phyloP scores from a whole-genome alignment of 2,113 vertebrate genomes.

The Chionomys nivalis region DNA sequence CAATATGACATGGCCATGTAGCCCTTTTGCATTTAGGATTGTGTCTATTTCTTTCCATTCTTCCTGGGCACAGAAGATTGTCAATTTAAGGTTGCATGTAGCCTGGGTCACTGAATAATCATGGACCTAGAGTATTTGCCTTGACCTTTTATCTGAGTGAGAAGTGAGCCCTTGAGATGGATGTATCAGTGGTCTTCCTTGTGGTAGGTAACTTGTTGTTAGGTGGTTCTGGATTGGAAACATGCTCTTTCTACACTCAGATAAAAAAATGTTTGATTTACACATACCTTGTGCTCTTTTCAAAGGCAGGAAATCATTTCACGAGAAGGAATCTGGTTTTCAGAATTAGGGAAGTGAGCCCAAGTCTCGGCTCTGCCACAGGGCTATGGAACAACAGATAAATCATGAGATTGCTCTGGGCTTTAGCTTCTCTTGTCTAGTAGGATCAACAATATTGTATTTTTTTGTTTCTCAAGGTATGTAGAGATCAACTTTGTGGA shows the following conservation, averaged over 20 bases:
- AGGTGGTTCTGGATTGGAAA: background rate
- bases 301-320: background rate
- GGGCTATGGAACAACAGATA: background rate
- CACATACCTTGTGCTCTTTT: background rate
- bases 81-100: background rate
- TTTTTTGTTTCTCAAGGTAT: constrained; percentile 4
- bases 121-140: background rate
- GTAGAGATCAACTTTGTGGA: background rate
- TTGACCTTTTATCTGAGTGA: background rate
- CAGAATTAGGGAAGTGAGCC: background rate
- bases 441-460: background rate
- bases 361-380: background rate
- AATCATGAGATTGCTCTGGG: background rate
- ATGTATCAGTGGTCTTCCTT: background rate
- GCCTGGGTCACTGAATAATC: background rate
- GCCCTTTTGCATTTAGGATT: background rate
- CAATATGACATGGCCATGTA: background rate
- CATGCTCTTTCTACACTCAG: background rate
- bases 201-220: background rate
- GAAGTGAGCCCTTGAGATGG: background rate
- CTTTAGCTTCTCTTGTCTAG: background rate
- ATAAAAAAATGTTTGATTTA: background rate
- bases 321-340: background rate
- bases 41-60: background rate
- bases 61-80: background rate